phyloP scores from a whole-genome alignment of 1,140 invertebrate species.

The Danaus plexippus region DNA sequence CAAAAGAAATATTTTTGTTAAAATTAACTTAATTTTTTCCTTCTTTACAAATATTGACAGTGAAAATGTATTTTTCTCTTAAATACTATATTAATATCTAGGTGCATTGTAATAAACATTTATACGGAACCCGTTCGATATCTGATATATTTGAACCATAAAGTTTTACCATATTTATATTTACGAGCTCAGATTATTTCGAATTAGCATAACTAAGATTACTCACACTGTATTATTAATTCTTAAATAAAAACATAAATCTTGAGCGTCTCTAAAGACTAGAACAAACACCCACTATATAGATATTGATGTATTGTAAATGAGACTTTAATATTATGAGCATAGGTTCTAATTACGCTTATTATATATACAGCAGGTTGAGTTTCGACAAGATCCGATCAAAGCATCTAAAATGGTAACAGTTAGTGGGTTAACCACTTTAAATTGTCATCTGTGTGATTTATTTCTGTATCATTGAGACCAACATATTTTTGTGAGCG shows the following conservation, averaged over 20 bases:
- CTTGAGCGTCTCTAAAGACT: conserved; percentile 57
- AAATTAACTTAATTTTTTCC: conserved; percentile 6
- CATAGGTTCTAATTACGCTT: conserved; percentile 31
- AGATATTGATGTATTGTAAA: conserved; percentile 29
- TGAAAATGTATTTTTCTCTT: background rate
- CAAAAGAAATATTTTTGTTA: conserved; percentile 5
- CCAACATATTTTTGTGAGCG: conserved; percentile 64
- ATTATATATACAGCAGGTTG: conserved; percentile 33
- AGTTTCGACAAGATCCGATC: conserved; percentile 68
- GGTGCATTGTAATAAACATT: too few species aligned
- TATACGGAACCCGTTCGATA: too few species aligned
- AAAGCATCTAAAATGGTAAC: conserved; percentile 73
- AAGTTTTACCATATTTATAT: conserved; percentile 41
- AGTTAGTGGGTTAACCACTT: conserved; percentile 73
- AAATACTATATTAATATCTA: background rate
- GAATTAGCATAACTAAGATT: conserved; percentile 68
- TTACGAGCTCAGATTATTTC: conserved; percentile 54
- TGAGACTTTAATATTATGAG: conserved; percentile 32
- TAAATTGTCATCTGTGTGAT: conserved; percentile 74
- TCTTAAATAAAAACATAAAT: conserved; percentile 72
- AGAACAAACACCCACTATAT: conserved; percentile 65
- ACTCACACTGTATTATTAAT: conserved; percentile 66
- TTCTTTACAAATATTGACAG: conserved; percentile 1
- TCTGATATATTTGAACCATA: too few species aligned
- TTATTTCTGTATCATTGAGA: conserved; percentile 72